Percentiles rank a stretch among this genome's conserved stretches.
phyloP scores from a whole-genome alignment of 2,797 vertebrate genomes.

The Galaxias olidus region DNA sequence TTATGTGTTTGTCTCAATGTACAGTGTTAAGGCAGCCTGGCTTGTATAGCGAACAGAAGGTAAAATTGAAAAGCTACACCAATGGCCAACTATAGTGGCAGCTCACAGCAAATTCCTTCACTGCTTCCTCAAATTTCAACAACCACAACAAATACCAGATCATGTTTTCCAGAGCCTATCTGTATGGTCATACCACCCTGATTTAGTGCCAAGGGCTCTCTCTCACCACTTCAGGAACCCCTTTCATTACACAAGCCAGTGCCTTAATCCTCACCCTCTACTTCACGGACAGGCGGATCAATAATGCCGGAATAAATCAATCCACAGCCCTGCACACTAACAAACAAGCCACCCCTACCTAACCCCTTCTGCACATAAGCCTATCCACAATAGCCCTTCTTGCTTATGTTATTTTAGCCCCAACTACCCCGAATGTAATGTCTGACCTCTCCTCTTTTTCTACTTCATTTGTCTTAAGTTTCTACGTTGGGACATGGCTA shows the following conservation, averaged over 20 bases:
- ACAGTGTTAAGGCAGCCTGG: neutral
- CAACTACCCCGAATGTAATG: slow-evolving; percentile 52
- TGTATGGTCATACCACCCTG: slow-evolving; percentile 15
- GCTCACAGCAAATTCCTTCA: neutral
- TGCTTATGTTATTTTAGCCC: slow-evolving; percentile 34
- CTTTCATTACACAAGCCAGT: slow-evolving; percentile 63
- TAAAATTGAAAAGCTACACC: neutral
- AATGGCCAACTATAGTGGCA: neutral
- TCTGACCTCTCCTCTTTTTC: slow-evolving; percentile 55
- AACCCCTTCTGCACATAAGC: neutral
- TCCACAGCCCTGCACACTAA: slow-evolving; percentile 37
- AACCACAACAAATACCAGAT: slow-evolving; percentile 18
- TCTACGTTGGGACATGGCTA: slow-evolving; percentile 54
- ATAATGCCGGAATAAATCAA: slow-evolving; percentile 77
- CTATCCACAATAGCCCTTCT: slow-evolving; percentile 35
- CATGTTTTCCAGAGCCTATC: neutral
- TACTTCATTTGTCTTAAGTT: slow-evolving; percentile 66
- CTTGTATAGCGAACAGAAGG: neutral
- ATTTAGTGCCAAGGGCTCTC: slow-evolving; percentile 34
- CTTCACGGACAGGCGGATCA: slow-evolving; percentile 69
- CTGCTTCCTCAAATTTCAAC: neutral
- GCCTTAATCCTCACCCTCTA: slow-evolving; percentile 53
- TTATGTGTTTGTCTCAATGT: slow-evolving; percentile 1
- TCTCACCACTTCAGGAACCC: slow-evolving; percentile 46
- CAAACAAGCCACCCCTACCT: slow-evolving; percentile 12